A percentile compares a stretch with the other conserved stretches of the same genome.
phyloP scores from a whole-genome alignment of 2,797 vertebrate species.

The Anguilla anguilla region DNA sequence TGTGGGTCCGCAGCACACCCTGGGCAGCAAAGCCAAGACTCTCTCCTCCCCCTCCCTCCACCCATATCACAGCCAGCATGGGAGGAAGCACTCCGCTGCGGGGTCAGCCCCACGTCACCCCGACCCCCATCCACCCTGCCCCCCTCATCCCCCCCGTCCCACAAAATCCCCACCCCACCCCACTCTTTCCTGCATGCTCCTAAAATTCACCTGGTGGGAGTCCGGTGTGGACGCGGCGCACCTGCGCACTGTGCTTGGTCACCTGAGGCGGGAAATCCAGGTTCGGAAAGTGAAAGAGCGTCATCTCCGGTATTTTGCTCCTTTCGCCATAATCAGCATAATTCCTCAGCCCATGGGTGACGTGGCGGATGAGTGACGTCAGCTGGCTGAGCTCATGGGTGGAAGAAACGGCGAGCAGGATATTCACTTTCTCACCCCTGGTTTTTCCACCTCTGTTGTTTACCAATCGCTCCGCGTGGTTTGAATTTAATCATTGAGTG shows the following conservation, averaged over 20 bases:
- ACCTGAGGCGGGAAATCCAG: no score
- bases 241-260: background rate
- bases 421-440: no score
- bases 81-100: constrained; percentile 68
- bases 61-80: constrained; percentile 72
- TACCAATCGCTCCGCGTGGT: background rate
- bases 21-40: constrained; percentile 69
- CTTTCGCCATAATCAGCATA: no score
- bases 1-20: constrained; percentile 66
- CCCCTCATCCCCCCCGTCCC: background rate
- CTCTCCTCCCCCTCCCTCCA: constrained; percentile 73
- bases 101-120: constrained; percentile 62
- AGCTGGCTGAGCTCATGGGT: no score
- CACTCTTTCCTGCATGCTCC: background rate
- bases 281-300: no score
- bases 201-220: background rate
- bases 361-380: no score
- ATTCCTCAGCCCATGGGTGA: no score
- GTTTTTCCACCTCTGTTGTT: no score
- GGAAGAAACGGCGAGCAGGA: no score
- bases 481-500: background rate
- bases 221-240: background rate
- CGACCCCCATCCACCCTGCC: background rate
- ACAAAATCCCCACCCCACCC: no score
- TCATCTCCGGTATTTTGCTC: no score